Percentiles rank a stretch among this genome's conserved stretches.
Evolutionary conservation across 2,797 vertebrate species (phyloP).

Genomic region (Cyprinodon diabolis): DNA sequence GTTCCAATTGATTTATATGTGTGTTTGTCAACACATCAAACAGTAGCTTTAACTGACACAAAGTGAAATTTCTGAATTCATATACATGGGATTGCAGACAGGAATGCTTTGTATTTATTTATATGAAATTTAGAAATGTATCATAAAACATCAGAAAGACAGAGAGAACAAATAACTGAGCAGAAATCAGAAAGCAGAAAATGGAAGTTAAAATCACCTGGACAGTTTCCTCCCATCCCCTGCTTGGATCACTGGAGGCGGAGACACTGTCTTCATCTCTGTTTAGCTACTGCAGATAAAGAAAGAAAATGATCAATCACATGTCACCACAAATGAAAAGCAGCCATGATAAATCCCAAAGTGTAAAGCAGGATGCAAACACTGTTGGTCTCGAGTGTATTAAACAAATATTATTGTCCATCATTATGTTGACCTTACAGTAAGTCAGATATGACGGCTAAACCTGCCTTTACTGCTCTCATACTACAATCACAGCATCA

Average conservation of each 20-base stretch:
- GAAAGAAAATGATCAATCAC: background rate
- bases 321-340: background rate
- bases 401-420: conserved; percentile 24
- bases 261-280: conserved; percentile 71
- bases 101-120: background rate
- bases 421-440: conserved; percentile 3
- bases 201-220: conserved; percentile 63
- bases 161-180: background rate
- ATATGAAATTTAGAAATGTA: background rate
- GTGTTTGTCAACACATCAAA: background rate
- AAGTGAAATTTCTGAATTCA: background rate
- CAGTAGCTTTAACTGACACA: background rate
- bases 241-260: conserved; percentile 62
- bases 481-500: background rate
- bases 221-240: conserved; percentile 73
- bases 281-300: conserved; percentile 46
- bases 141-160: background rate
- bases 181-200: background rate
- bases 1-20: background rate
- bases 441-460: background rate
- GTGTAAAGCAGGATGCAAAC: background rate
- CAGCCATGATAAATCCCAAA: background rate
- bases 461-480: background rate
- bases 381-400: background rate
- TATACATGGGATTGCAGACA: background rate